phyloP scores from a whole-genome alignment of 2,797 vertebrate genomes.

The Somateria mollissima region DNA sequence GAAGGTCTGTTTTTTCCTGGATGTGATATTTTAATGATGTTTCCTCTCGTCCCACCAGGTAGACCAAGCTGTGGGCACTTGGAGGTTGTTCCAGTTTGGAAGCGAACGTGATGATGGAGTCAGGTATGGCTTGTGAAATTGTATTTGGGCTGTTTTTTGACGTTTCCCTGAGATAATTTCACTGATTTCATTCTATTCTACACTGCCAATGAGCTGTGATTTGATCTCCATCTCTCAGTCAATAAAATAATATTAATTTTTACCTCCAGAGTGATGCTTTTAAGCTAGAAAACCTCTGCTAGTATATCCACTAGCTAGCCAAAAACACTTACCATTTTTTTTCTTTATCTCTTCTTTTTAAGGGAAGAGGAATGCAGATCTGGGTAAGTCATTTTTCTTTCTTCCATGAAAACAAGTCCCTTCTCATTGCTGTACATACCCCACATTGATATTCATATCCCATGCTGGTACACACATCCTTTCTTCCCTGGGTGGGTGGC shows the following conservation, averaged over 20 bases:
- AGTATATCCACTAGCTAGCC: background rate
- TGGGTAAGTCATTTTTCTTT: background rate
- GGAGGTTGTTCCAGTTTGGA: background rate
- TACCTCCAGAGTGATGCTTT: too few relatives aligned
- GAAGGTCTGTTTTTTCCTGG: background rate
- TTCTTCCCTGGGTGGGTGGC: background rate
- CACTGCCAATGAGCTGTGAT: background rate
- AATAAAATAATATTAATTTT: too few relatives aligned
- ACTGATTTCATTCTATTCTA: background rate
- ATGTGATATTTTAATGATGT: fast-evolving
- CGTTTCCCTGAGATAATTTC: background rate
- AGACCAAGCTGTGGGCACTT: background rate
- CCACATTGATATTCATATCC: background rate
- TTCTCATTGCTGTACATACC: background rate
- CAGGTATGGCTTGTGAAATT: background rate
- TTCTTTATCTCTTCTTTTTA: background rate
- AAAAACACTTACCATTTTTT: background rate
- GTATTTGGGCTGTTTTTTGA: background rate
- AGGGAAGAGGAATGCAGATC: background rate
- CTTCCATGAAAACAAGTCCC: background rate
- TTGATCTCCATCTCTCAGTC: background rate
- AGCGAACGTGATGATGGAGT: background rate
- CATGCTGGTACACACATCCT: background rate
- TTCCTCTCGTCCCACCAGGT: background rate
- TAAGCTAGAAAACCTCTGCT: background rate